These are phyloP conservation scores for Diarsia rubi DNA, from an alignment of 2,888 invertebrate species.

Conservation along the genomic window DNA sequence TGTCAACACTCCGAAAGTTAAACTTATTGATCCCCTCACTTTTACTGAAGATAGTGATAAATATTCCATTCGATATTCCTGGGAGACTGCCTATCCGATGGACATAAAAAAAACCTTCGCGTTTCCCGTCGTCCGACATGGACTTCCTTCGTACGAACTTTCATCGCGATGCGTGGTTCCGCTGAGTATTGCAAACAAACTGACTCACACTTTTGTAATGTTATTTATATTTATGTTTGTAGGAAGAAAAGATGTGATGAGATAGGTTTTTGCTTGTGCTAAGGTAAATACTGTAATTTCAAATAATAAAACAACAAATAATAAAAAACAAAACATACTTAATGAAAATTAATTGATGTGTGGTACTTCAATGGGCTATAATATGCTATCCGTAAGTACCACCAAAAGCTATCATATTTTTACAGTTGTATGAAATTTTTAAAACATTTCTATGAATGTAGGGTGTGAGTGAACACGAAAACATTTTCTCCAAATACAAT, in stretches of 20 bases:
- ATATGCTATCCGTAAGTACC: neutral
- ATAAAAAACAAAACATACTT: too few relatives aligned
- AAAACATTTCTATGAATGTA: neutral
- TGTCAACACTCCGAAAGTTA: slow-evolving; percentile 15
- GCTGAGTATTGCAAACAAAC: slow-evolving; percentile 31
- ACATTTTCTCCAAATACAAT: neutral
- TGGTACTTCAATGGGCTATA: neutral
- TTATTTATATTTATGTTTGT: slow-evolving; percentile 5
- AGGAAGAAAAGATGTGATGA: neutral
- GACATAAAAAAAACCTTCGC: slow-evolving; percentile 35
- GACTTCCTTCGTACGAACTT: slow-evolving; percentile 29
- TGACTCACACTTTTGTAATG: slow-evolving; percentile 16
- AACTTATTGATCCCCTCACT: slow-evolving; percentile 22
- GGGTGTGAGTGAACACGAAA: neutral
- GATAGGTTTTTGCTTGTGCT: neutral
- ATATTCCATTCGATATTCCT: slow-evolving; percentile 53
- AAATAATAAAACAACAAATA: too few relatives aligned
- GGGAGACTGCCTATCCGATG: slow-evolving; percentile 39
- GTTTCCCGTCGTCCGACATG: slow-evolving; percentile 9
- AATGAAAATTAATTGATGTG: neutral
- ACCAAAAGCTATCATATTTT: neutral
- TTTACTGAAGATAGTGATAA: slow-evolving; percentile 40
- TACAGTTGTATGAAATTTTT: neutral
- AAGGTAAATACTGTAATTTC: neutral
- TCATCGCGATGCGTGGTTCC: slow-evolving; percentile 44